Conservation (phyloP, 2,113 vertebrate genomes). For the Hepsetus odoe region DNA sequence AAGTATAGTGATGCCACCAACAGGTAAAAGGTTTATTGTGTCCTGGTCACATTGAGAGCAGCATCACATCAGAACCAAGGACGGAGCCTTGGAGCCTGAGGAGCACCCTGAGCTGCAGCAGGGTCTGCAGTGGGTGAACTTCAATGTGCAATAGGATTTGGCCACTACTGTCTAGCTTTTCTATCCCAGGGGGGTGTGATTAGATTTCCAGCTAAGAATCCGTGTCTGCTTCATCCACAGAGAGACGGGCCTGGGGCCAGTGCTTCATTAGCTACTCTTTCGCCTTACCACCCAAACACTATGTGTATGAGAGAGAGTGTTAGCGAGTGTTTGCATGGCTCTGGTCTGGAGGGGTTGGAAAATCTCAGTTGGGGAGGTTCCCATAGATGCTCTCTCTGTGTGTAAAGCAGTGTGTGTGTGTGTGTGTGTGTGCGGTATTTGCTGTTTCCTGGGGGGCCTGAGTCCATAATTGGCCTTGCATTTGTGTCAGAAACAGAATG, state of each 20-base stretch:
- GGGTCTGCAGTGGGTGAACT: conserved; percentile 19
- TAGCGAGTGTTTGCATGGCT: background rate
- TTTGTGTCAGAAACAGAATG: conserved; percentile 32
- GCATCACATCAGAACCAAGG: conserved; percentile 60
- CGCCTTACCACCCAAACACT: background rate
- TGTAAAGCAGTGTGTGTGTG: no score
- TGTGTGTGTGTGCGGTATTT: conserved; percentile 18
- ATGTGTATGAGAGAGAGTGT: background rate
- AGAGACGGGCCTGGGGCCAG: conserved; percentile 11
- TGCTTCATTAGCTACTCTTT: conserved; percentile 10
- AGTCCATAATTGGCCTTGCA: conserved; percentile 46
- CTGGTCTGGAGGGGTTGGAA: conserved; percentile 10
- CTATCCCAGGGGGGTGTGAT: conserved; percentile 45
- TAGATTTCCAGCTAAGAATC: conserved; percentile 60
- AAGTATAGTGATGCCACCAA: conserved; percentile 53
- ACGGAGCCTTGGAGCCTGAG: conserved; percentile 62
- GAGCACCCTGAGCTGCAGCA: conserved; percentile 46
- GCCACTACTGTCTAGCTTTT: conserved; percentile 24
- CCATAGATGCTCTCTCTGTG: conserved; percentile 13
- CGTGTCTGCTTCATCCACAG: conserved; percentile 53
- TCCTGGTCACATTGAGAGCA: conserved; percentile 60
- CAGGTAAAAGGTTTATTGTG: conserved; percentile 70
- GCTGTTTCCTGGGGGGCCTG: conserved; percentile 2
- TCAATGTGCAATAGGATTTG: conserved; percentile 70
- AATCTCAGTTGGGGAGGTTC: background rate